Conservation (phyloP, 1,140 invertebrate species). For the Conopomorpha cramerella region DNA sequence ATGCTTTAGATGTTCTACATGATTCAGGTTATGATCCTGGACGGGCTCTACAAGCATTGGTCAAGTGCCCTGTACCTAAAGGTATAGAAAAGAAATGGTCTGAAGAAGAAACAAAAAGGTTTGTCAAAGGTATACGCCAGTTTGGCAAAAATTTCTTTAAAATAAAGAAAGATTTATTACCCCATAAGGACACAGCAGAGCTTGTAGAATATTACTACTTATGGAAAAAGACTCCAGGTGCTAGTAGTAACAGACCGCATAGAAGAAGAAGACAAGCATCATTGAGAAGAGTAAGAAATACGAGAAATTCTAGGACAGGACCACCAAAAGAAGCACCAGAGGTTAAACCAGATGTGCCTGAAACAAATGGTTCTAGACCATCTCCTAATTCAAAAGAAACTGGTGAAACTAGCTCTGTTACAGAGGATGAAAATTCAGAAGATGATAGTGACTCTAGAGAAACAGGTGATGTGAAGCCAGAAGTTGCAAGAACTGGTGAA, state of each 20-base stretch:
- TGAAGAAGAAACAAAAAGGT: constrained; percentile 96
- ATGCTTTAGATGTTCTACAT: constrained; percentile 94
- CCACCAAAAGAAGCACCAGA: constrained; percentile 67
- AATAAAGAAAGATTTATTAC: constrained; percentile 93
- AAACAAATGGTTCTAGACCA: constrained; percentile 61
- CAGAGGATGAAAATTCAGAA: constrained; percentile 90
- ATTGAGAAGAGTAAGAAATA: constrained; percentile 85
- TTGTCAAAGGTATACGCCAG: constrained; percentile 96
- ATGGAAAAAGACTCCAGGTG: constrained; percentile 99
- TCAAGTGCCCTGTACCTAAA: constrained; percentile 95
- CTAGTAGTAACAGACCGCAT: constrained; percentile 91
- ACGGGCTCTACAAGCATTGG: constrained; percentile 91
- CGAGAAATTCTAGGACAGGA: constrained; percentile 68
- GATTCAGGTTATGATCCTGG: constrained; percentile 94
- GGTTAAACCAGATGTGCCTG: constrained; percentile 47
- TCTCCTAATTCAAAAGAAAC: constrained; percentile 66
- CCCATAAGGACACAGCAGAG: constrained; percentile 95
- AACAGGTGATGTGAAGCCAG: constrained; percentile 46
- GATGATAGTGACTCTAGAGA: constrained; percentile 87
- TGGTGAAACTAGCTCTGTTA: constrained; percentile 86
- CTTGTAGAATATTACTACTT: constrained; percentile 99
- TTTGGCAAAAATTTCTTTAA: constrained; percentile 99
- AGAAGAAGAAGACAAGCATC: constrained; percentile 85
- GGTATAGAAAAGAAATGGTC: constrained; percentile 97
- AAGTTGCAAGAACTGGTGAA: constrained; percentile 62